These are phyloP conservation scores for Pangasius krempfi DNA, from an alignment of 2,797 vertebrate species.

Conservation along the genomic window DNA sequence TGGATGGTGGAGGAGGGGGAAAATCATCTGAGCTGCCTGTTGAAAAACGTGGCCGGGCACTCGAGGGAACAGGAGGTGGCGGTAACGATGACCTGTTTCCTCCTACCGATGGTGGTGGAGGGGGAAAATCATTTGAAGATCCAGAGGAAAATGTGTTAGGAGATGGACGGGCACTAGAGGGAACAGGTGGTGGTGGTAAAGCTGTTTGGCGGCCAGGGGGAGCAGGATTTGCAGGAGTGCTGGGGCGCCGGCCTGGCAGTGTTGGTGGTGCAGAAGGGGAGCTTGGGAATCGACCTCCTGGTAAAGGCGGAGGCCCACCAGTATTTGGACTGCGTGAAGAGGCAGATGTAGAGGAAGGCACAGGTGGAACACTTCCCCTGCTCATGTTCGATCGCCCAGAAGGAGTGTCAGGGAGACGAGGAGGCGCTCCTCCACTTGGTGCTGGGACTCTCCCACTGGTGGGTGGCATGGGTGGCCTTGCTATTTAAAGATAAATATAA, in stretches of 20 bases:
- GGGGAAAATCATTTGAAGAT: constrained; percentile 70
- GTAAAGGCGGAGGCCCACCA: constrained; percentile 74
- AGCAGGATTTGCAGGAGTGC: constrained; percentile 57
- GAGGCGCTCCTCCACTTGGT: constrained; percentile 75
- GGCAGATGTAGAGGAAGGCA: constrained; percentile 83
- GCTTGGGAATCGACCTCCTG: constrained; percentile 67
- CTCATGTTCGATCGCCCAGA: constrained; percentile 76
- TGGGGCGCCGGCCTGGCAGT: constrained; percentile 69
- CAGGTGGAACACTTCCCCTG: constrained; percentile 75
- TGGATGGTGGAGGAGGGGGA: constrained; percentile 72
- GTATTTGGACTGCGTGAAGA: constrained; percentile 70
- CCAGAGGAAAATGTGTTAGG: constrained; percentile 74
- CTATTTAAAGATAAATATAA: constrained; percentile 75
- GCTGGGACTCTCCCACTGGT: constrained; percentile 73
- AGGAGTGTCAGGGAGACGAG: constrained; percentile 78
- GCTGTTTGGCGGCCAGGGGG: constrained; percentile 41
- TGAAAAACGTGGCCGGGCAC: constrained; percentile 80
- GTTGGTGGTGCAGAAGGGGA: constrained; percentile 61
- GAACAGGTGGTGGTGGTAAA: constrained; percentile 64
- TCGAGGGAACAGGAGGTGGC: constrained; percentile 68
- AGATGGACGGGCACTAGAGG: constrained; percentile 76
- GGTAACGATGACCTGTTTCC: constrained; percentile 49
- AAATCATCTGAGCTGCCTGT: constrained; percentile 68
- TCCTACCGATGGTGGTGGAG: constrained; percentile 69
- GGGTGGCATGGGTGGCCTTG: constrained; percentile 73